phyloP scores from a whole-genome alignment of 2,888 invertebrate species.

The Sphaerophoria rueppellii region DNA sequence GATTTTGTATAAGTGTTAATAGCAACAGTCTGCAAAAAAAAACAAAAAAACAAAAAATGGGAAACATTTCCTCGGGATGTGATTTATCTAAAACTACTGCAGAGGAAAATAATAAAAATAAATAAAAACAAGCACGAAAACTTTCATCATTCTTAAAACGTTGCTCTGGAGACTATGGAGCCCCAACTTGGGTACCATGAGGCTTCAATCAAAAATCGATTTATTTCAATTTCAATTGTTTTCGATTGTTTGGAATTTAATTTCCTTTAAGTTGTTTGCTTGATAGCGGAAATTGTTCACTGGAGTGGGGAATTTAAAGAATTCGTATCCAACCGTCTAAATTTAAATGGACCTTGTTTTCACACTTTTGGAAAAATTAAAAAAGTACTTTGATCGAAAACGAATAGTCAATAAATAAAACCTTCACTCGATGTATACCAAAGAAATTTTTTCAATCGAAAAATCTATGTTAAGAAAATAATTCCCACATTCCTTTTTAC shows the following conservation, averaged over 20 bases:
- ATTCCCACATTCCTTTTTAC: conserved; percentile 38
- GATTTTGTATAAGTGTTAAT: conserved; percentile 44
- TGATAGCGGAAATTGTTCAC: not conserved
- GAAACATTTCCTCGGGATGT: conserved; percentile 15
- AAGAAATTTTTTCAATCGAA: not conserved
- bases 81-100: conserved; percentile 38
- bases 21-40: not conserved
- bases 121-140: not conserved
- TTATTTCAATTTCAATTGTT: conserved; percentile 39
- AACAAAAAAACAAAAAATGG: not conserved
- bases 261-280: not conserved
- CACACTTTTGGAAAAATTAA: no score
- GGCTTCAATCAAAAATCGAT: conserved; percentile 47
- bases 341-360: not conserved
- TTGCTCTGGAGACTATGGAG: conserved; percentile 26
- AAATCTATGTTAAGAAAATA: not conserved
- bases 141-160: conserved; percentile 14
- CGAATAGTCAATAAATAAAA: no score
- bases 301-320: not conserved
- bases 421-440: no score
- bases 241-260: conserved; percentile 33
- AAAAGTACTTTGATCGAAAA: no score
- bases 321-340: not conserved
- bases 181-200: conserved; percentile 4
- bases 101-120: conserved; percentile 11